Evolutionary conservation across 2,113 vertebrate species (phyloP).

Genomic region (Thinocorus orbignyianus): DNA sequence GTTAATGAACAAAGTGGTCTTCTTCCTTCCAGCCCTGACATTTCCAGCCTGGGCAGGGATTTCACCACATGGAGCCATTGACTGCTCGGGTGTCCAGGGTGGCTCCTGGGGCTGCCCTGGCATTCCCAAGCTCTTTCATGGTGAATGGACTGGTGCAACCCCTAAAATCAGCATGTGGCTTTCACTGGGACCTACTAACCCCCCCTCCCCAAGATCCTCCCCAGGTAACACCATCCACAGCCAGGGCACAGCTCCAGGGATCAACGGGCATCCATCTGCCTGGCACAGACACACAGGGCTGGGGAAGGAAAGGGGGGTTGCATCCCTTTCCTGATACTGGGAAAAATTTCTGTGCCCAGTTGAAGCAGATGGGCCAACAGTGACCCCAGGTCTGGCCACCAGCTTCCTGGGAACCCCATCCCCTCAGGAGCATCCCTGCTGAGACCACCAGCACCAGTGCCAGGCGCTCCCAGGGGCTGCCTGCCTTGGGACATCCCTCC

Average conservation of each 20-base stretch:
- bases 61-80: background rate
- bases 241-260: background rate
- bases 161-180: background rate
- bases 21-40: background rate
- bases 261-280: background rate
- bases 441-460: background rate
- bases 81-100: fast-evolving
- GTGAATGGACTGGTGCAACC: background rate
- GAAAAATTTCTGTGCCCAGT: background rate
- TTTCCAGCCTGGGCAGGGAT: background rate
- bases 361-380: background rate
- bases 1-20: background rate
- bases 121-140: background rate
- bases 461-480: background rate
- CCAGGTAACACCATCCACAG: background rate
- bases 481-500: background rate
- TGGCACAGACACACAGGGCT: fast-evolving
- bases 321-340: background rate
- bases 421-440: background rate
- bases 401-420: background rate
- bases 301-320: background rate
- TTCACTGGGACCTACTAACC: background rate
- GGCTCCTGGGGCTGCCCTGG: background rate
- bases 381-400: background rate
- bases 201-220: too few species aligned